These are phyloP conservation scores for Sylvia atricapilla DNA, from an alignment of 2,113 vertebrate species.

Conservation along the genomic window DNA sequence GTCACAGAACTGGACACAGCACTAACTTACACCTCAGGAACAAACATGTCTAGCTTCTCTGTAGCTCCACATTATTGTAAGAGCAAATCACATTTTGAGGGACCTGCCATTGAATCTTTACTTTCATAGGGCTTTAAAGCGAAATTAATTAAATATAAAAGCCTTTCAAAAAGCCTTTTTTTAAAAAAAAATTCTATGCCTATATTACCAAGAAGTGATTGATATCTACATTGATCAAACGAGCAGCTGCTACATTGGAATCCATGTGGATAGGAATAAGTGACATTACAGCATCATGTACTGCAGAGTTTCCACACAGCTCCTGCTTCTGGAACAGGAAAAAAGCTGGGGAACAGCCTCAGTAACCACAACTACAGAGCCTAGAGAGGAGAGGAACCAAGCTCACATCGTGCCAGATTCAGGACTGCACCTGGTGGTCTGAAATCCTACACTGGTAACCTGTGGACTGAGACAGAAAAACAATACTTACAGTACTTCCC, in stretches of 20 bases:
- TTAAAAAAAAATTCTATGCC: background rate
- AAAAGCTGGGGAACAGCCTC: background rate
- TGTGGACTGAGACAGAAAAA: background rate
- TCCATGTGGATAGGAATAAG: background rate
- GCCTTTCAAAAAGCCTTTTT: background rate
- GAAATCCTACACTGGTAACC: background rate
- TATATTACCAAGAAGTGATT: background rate
- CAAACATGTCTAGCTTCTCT: background rate
- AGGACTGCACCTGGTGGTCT: background rate
- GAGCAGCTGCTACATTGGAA: background rate
- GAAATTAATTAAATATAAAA: background rate
- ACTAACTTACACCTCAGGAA: background rate
- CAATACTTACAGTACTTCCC: background rate
- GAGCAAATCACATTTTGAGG: background rate
- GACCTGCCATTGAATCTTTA: background rate
- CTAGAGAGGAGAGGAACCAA: background rate
- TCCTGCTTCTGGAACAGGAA: background rate
- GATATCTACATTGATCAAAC: background rate
- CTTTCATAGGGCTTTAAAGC: background rate
- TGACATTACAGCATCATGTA: background rate
- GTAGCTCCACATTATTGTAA: background rate
- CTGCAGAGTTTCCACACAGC: background rate
- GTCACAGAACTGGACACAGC: background rate
- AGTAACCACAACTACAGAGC: background rate
- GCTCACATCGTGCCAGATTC: background rate